Percentiles rank a stretch among this genome's conserved stretches.
Conservation (phyloP, 1,140 invertebrate species). For the Camponotus vicinus region DNA sequence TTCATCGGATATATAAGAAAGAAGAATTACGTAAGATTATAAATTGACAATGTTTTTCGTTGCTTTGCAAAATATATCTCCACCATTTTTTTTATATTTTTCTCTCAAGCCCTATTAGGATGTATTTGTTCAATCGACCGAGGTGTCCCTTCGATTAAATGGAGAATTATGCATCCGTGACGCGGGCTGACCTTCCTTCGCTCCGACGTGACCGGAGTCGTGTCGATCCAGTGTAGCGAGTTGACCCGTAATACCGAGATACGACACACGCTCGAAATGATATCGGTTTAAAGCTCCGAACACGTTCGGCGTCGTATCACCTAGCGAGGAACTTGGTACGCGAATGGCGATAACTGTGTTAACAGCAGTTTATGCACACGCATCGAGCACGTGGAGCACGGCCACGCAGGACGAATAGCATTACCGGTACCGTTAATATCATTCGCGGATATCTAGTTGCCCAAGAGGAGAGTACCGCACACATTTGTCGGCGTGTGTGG, state of each 20-base stretch:
- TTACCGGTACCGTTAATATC: conserved; percentile 69
- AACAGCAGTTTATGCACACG: conserved; percentile 51
- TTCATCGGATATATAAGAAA: neutral
- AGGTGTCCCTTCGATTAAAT: conserved; percentile 1
- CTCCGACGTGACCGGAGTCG: conserved; percentile 17
- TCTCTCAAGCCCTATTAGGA: neutral
- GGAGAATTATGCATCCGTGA: conserved; percentile 41
- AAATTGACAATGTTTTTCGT: too few species aligned
- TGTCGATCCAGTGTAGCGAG: neutral
- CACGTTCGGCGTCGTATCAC: conserved; percentile 14
- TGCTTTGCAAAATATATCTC: too few species aligned
- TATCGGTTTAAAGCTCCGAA: conserved; percentile 37
- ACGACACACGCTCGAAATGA: neutral
- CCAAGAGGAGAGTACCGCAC: neutral
- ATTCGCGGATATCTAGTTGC: conserved; percentile 56
- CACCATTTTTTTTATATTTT: neutral
- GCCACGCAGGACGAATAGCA: conserved; percentile 62
- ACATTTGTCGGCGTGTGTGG: conserved; percentile 11
- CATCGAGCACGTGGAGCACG: conserved; percentile 63
- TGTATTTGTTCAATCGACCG: neutral
- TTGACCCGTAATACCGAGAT: conserved; percentile 5
- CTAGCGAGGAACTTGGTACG: conserved; percentile 25
- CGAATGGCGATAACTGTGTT: conserved; percentile 70
- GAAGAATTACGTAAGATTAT: too few species aligned
- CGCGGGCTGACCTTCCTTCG: conserved; percentile 46